Evolutionary conservation across 92 coral and sea anemone species (phyloP), one percentile per base, ranked within the genome.

Genomic region (Zoanthus solanderi): DNA sequence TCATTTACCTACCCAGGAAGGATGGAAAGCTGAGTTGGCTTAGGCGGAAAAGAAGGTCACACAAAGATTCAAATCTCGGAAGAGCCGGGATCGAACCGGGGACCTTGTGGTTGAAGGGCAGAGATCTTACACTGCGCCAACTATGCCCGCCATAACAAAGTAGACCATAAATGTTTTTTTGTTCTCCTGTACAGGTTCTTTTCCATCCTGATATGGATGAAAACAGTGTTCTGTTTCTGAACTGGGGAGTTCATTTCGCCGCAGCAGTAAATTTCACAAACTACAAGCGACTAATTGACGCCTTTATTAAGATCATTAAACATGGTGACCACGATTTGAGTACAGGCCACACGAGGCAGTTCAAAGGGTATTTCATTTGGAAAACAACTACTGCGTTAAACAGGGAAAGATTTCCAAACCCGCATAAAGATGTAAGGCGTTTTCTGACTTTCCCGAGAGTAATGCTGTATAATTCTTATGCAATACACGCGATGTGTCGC

Each of bases 381-480:
- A 96, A 94, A 75, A 91, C 98, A 53, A 92, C 98, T 5, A 92
- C 98, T 56, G 98, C 98, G 0, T 53, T 96, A 17, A 92, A 91
- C 89, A 85, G 98, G 78, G 95, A 96, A 29, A 87, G 98, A 85
- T 96, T 87, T 63, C 96, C 98, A 6, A 76, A 94, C 57, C 98
- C 98, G n/a, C 98, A 94, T 75, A 94, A 93, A 88, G 98, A 96
- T 87, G 98, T 94, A 5, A 90, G 98, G 4, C 92, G 98, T n/a
- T 96, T 96, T 88, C 48, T 96, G 50, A 96, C 98, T 71, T 93
- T 83, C 88, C 94, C 98, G 61, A 93, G 98, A 44, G 91, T 96
- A 48, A 69, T 87, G 42, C 79, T 96, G 4, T 96, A 77, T 78
- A 96, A 96, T 69, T 98, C 98, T 13, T 96, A 94, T 63, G 96